Evolutionary conservation across 2,797 vertebrate species (phyloP).

Genomic region (Potorous gilbertii): DNA sequence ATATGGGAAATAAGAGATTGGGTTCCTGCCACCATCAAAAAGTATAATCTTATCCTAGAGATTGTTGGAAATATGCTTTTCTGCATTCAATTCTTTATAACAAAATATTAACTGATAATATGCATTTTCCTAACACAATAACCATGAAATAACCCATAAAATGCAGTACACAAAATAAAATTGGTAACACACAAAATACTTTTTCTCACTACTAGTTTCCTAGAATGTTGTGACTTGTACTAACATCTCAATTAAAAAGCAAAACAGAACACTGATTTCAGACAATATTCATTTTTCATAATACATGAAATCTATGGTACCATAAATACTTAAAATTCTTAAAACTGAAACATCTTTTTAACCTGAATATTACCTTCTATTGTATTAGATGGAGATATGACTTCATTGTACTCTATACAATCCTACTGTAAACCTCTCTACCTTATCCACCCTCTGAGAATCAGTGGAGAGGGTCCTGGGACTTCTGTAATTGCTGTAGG

Average conservation of each 20-base stretch:
- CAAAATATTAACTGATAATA: background rate
- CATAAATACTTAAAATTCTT: background rate
- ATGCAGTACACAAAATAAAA: background rate
- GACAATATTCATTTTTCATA: background rate
- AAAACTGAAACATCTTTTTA: background rate
- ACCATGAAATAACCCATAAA: background rate
- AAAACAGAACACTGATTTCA: background rate
- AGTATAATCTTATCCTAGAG: background rate
- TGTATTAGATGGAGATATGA: background rate
- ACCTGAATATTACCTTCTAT: background rate
- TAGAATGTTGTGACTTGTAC: background rate
- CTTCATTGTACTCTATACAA: background rate
- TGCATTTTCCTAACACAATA: background rate
- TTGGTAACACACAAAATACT: background rate
- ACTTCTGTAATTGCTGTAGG: background rate
- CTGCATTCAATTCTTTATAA: background rate
- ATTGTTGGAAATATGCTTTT: background rate
- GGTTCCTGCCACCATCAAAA: background rate
- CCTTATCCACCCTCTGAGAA: background rate
- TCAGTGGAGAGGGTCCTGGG: background rate
- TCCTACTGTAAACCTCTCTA: background rate
- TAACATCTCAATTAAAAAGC: background rate
- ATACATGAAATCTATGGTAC: background rate
- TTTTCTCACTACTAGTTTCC: background rate
- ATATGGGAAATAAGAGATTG: background rate